Conservation (phyloP, 2,888 invertebrate genomes). For the Spodoptera exigua region DNA sequence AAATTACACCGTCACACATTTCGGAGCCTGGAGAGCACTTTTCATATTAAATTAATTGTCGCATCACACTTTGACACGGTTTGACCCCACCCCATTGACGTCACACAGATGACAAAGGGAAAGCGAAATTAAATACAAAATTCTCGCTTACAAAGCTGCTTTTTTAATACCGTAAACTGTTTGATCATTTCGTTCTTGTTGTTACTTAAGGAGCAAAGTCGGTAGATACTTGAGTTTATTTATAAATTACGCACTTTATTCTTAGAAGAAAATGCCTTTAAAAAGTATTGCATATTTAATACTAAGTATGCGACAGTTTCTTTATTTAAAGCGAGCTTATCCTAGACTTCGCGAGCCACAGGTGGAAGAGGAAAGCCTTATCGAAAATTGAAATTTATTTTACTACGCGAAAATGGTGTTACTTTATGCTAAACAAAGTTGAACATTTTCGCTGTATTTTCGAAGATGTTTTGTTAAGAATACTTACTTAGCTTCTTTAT, state of each 20-base stretch:
- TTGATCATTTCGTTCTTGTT: neutral
- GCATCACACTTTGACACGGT: slow-evolving; percentile 38
- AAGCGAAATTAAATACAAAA: slow-evolving; percentile 26
- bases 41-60: slow-evolving; percentile 54
- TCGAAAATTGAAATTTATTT: slow-evolving; percentile 48
- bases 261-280: slow-evolving; percentile 4
- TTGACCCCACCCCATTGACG: slow-evolving; percentile 29
- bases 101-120: slow-evolving; percentile 21
- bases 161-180: slow-evolving; percentile 14
- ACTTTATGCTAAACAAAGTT: slow-evolving; percentile 10
- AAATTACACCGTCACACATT: slow-evolving; percentile 46
- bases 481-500: neutral
- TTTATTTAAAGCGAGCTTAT: slow-evolving; percentile 41
- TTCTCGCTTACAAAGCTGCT: slow-evolving; percentile 4
- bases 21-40: slow-evolving; percentile 27
- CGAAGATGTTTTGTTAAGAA: neutral
- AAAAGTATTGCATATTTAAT: slow-evolving; percentile 47
- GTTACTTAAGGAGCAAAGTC: too few relatives aligned
- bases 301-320: slow-evolving; percentile 38
- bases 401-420: slow-evolving; percentile 18
- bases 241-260: too few relatives aligned
- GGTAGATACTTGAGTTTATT: too few relatives aligned
- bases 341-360: slow-evolving; percentile 33
- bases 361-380: slow-evolving; percentile 47
- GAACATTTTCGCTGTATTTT: slow-evolving; percentile 11